A percentile compares a stretch with the other conserved stretches of the same genome.
phyloP scores from a whole-genome alignment of 2,113 vertebrate genomes.

The Crotophaga sulcirostris region DNA sequence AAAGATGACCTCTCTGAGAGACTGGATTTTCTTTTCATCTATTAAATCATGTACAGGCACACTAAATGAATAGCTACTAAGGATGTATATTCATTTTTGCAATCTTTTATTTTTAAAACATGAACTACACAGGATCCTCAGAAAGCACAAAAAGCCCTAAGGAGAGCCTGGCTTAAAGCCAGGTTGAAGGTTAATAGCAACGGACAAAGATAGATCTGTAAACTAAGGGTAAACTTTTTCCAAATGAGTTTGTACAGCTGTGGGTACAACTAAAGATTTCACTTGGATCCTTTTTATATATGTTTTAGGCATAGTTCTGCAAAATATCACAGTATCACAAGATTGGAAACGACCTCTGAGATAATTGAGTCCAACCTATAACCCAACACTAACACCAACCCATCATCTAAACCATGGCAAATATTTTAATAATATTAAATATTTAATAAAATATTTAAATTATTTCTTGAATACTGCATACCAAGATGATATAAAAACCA shows the following conservation, averaged over 20 bases:
- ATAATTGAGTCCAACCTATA: no score
- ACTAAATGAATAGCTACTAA: background rate
- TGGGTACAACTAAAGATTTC: background rate
- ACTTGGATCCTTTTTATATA: background rate
- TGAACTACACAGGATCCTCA: conserved; percentile 75
- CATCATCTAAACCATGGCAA: no score
- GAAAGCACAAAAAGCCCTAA: conserved; percentile 73
- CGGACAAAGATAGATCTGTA: conserved; percentile 74
- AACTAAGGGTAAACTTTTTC: conserved; percentile 60
- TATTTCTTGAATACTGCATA: background rate
- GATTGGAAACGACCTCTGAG: no score
- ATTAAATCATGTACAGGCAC: background rate
- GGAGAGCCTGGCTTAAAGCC: conserved; percentile 74
- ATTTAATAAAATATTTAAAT: no score
- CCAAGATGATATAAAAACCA: background rate
- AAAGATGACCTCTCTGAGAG: background rate
- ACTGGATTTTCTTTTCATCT: background rate
- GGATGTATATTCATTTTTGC: background rate
- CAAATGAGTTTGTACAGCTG: background rate
- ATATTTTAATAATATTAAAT: no score
- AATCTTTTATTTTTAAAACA: conserved; percentile 21
- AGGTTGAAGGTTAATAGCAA: conserved; percentile 75
- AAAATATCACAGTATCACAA: no score
- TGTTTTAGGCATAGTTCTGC: background rate
- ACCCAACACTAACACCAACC: no score